Evolutionary conservation across 64 coral and sea anemone genomes (phyloP).

Genomic region (Montipora foliosa): DNA sequence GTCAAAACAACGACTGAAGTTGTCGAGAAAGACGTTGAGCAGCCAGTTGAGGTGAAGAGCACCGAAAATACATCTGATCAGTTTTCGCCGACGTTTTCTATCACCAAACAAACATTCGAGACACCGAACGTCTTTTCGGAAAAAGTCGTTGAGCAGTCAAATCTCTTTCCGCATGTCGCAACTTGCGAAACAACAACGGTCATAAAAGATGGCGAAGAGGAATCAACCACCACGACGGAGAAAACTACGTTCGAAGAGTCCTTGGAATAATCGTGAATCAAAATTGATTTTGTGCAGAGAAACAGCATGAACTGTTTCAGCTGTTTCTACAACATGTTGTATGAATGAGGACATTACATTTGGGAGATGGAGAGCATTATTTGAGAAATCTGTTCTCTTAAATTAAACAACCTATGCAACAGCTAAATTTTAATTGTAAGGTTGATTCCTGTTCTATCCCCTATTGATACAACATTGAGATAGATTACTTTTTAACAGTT

Average conservation of each 20-base stretch:
- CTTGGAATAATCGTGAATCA: background rate
- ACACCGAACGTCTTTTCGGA: background rate
- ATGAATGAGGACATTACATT: no score
- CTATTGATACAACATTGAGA: no score
- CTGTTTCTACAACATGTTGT: no score
- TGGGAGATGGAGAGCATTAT: no score
- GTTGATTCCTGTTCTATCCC: no score
- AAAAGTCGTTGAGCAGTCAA: background rate
- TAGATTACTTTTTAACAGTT: no score
- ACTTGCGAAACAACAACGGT: background rate
- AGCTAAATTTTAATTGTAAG: no score
- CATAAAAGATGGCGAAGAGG: background rate
- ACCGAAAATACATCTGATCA: background rate
- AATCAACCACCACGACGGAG: background rate
- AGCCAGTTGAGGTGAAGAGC: background rate
- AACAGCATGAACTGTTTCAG: no score
- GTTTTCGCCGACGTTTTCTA: background rate
- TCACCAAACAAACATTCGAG: background rate
- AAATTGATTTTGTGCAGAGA: background rate
- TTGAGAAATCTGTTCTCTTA: no score
- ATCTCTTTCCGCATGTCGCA: background rate
- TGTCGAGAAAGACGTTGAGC: background rate
- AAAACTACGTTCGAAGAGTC: conserved; percentile 6
- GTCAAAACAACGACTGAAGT: background rate
- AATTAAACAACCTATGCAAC: no score